Conservation (phyloP, 2,113 vertebrate species). For the Corythaixoides concolor region DNA sequence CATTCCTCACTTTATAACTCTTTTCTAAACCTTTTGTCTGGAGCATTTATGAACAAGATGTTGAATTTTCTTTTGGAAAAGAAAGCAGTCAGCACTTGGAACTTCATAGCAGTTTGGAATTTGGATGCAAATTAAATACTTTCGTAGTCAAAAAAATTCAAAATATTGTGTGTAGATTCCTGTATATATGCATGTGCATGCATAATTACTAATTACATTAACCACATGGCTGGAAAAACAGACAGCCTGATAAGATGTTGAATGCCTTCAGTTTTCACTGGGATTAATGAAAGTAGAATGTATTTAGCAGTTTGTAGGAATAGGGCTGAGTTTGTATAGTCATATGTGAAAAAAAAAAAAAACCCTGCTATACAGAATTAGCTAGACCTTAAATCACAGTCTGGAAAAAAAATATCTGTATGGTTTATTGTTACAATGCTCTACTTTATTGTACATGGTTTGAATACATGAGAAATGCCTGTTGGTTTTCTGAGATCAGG, state of each 20-base stretch:
- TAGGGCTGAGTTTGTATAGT: background rate
- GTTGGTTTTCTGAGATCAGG: slow-evolving; percentile 19
- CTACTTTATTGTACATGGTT: background rate
- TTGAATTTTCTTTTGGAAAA: slow-evolving; percentile 48
- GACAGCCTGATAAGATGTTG: background rate
- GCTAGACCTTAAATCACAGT: background rate
- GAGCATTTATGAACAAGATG: background rate
- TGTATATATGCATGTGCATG: background rate
- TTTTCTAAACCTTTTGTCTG: background rate
- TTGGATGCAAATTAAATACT: slow-evolving; percentile 40
- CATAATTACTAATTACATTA: background rate
- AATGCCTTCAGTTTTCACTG: background rate
- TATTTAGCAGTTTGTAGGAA: background rate
- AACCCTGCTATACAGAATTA: background rate
- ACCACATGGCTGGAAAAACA: background rate
- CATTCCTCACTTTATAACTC: slow-evolving; percentile 22
- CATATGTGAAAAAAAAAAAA: background rate
- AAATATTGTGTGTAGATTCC: background rate
- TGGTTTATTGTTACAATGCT: slow-evolving; percentile 8
- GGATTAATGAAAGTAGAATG: slow-evolving; percentile 1
- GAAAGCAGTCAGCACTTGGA: slow-evolving; percentile 5
- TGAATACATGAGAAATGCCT: slow-evolving; percentile 29
- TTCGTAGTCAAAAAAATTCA: background rate
- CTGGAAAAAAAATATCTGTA: background rate
- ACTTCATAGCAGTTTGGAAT: background rate